These are phyloP conservation scores for Mormyrops attenuatus DNA, from an alignment of 2,797 vertebrate species.

Conservation along the genomic window DNA sequence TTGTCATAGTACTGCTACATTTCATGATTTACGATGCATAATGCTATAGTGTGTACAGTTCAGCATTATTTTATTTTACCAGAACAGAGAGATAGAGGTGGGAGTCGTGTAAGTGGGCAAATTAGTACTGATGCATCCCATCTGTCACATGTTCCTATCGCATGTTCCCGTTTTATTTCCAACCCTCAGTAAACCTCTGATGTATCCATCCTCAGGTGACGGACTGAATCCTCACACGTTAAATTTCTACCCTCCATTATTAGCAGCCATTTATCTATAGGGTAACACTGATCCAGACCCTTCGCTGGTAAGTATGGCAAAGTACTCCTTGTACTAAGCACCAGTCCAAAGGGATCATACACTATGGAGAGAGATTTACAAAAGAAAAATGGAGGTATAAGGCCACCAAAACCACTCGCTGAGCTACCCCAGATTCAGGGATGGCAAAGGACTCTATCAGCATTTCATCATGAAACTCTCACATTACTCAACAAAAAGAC, in stretches of 20 bases:
- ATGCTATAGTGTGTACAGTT: not conserved
- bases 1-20: not conserved
- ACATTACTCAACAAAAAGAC: not conserved
- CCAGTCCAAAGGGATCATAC: not conserved
- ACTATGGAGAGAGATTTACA: not conserved
- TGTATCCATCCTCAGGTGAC: not conserved
- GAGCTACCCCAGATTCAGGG: not conserved
- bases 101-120: not conserved
- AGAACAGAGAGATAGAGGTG: not conserved
- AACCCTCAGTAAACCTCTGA: not conserved
- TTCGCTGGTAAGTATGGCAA: not conserved
- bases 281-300: not conserved
- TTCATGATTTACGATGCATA: not conserved
- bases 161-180: not conserved
- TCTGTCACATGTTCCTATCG: not conserved
- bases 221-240: not conserved
- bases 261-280: not conserved
- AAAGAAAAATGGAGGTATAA: not conserved
- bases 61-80: not conserved
- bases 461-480: not conserved
- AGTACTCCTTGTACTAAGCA: not conserved
- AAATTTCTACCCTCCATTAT: not conserved
- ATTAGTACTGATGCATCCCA: not conserved
- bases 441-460: not conserved
- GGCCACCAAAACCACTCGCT: not conserved